Evolutionary conservation across 2,113 vertebrate genomes (phyloP).

Genomic region (Anoura caudifer): DNA sequence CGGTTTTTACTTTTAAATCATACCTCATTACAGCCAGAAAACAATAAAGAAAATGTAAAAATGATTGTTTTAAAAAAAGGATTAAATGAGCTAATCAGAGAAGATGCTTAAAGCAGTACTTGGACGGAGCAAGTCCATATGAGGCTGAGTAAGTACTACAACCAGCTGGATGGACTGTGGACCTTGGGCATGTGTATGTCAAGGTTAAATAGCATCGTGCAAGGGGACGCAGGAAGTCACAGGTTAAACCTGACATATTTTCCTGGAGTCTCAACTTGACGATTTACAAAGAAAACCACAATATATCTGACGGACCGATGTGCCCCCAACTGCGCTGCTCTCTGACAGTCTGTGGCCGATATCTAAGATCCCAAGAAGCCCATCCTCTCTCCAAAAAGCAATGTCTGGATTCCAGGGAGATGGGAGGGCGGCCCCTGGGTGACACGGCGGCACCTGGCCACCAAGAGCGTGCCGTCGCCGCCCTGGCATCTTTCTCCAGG

Average conservation of each 20-base stretch:
- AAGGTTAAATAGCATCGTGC: neutral
- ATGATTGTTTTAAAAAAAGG: neutral
- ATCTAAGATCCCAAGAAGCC: neutral
- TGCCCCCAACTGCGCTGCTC: neutral
- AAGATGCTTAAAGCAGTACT: neutral
- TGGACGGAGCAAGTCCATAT: neutral
- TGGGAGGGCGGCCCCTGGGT: too few relatives aligned
- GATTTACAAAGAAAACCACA: neutral
- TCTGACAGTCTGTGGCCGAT: neutral
- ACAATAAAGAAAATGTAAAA: neutral
- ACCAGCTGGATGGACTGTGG: neutral
- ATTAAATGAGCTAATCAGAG: neutral
- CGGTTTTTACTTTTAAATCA: neutral
- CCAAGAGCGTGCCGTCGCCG: neutral
- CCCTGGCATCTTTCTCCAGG: constrained; percentile 38
- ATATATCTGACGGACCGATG: rapidly evolving
- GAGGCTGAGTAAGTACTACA: neutral
- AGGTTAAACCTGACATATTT: neutral
- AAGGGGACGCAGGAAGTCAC: neutral
- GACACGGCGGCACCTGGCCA: neutral
- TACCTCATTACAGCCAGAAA: neutral
- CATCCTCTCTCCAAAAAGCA: neutral
- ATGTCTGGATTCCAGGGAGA: neutral
- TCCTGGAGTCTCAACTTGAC: neutral
- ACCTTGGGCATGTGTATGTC: neutral